Conservation (phyloP, 1,140 invertebrate genomes). For the Protaetia brevitarsis region DNA sequence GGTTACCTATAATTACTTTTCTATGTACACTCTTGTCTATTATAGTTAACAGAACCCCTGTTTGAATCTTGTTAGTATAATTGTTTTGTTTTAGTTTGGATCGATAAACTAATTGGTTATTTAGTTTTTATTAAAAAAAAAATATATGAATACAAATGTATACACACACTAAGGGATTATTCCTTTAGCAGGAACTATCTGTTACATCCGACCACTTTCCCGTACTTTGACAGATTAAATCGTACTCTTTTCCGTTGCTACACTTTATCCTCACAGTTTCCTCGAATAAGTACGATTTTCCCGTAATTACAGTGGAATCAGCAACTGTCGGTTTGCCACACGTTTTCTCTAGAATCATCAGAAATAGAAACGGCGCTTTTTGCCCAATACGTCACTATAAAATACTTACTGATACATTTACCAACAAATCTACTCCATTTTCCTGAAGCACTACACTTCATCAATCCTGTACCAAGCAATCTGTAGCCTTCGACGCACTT, state of each 20-base stretch:
- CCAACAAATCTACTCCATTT: slow-evolving; percentile 57
- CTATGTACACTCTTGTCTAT: too few relatives aligned
- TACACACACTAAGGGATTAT: too few relatives aligned
- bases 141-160: too few relatives aligned
- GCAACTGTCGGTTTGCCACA: slow-evolving; percentile 38
- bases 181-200: slow-evolving; percentile 22
- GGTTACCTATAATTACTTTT: background rate
- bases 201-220: slow-evolving; percentile 38
- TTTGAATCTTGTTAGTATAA: too few relatives aligned
- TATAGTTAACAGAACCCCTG: too few relatives aligned
- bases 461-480: slow-evolving; percentile 51
- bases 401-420: slow-evolving; percentile 51
- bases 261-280: slow-evolving; percentile 40
- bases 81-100: too few relatives aligned
- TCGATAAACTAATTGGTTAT: too few relatives aligned
- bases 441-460: slow-evolving; percentile 52
- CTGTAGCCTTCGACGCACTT: slow-evolving; percentile 52
- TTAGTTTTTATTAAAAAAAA: too few relatives aligned
- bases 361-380: background rate
- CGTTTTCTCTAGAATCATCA: slow-evolving; percentile 38
- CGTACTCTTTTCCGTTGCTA: slow-evolving; percentile 29
- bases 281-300: slow-evolving; percentile 41
- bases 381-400: background rate
- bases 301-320: slow-evolving; percentile 31
- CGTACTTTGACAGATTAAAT: slow-evolving; percentile 34